These are phyloP conservation scores for Seladonia tumulorum DNA, from an alignment of 2,888 invertebrate genomes.

Conservation along the genomic window DNA sequence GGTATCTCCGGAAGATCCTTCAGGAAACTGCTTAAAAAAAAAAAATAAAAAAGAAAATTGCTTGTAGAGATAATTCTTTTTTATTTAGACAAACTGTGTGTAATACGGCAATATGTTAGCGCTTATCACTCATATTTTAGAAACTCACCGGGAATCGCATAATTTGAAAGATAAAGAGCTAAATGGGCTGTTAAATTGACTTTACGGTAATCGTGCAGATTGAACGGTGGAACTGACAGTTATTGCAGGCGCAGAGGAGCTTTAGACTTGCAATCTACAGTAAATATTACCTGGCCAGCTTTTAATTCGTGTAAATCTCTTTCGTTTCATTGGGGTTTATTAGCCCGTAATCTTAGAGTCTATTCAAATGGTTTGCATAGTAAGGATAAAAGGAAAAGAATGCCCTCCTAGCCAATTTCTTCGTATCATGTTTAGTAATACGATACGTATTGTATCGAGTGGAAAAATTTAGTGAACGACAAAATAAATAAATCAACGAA, in stretches of 20 bases:
- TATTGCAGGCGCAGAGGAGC: neutral
- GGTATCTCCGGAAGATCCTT: neutral
- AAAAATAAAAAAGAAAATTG: no score
- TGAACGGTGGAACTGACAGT: neutral
- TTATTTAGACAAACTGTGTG: no score
- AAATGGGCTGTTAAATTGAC: neutral
- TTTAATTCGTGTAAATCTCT: neutral
- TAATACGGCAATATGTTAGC: no score
- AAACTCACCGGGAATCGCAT: neutral
- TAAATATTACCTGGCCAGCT: neutral
- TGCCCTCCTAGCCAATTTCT: neutral
- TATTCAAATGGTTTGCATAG: no score
- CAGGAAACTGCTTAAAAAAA: neutral
- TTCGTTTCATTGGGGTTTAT: slow-evolving; percentile 1
- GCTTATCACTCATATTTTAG: neutral
- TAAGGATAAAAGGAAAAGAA: no score
- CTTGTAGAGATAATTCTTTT: no score
- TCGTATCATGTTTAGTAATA: neutral
- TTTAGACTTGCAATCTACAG: neutral
- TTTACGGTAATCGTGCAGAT: neutral
- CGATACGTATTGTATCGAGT: no score
- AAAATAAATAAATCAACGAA: no score
- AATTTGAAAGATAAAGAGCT: neutral
- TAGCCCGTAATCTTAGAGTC: no score
- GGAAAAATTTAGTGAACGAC: neutral